Evolutionary conservation across 2,113 vertebrate species (phyloP).

Genomic region (Microtus pennsylvanicus): DNA sequence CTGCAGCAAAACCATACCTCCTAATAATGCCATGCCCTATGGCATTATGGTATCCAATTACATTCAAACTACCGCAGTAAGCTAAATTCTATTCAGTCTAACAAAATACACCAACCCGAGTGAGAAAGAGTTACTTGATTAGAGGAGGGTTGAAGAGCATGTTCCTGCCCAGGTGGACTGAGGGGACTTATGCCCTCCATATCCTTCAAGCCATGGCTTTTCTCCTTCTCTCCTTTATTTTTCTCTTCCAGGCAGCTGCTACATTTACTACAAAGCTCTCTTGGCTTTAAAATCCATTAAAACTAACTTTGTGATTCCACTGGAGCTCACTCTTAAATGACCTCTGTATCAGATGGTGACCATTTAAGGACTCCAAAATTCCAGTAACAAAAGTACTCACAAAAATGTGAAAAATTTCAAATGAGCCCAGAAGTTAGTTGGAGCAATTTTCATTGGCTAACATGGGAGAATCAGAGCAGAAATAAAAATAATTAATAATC

Average conservation of each 20-base stretch:
- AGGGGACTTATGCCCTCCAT: background rate
- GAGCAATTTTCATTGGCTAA: background rate
- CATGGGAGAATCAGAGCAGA: background rate
- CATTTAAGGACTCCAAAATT: background rate
- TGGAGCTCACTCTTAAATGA: background rate
- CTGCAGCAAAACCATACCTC: background rate
- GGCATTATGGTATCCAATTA: background rate
- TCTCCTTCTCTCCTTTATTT: no score
- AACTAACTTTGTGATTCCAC: background rate
- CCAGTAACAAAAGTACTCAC: background rate
- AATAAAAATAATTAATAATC: background rate
- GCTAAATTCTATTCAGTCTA: slow-evolving; percentile 3
- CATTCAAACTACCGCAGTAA: background rate
- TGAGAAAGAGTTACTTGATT: background rate
- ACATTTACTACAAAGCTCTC: background rate
- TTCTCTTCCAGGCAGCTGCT: no score
- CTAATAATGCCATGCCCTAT: background rate
- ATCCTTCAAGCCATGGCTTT: background rate
- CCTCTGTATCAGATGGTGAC: background rate
- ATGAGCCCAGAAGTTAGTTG: background rate
- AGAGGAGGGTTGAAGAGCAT: background rate
- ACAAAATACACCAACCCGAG: background rate
- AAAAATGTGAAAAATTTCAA: background rate
- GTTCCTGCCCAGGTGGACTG: background rate
- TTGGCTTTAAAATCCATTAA: background rate